Evolutionary conservation across 2,113 vertebrate species (phyloP), one percentile per base, ranked within the genome.

Genomic region (Epinephelus fuscoguttatus): DNA sequence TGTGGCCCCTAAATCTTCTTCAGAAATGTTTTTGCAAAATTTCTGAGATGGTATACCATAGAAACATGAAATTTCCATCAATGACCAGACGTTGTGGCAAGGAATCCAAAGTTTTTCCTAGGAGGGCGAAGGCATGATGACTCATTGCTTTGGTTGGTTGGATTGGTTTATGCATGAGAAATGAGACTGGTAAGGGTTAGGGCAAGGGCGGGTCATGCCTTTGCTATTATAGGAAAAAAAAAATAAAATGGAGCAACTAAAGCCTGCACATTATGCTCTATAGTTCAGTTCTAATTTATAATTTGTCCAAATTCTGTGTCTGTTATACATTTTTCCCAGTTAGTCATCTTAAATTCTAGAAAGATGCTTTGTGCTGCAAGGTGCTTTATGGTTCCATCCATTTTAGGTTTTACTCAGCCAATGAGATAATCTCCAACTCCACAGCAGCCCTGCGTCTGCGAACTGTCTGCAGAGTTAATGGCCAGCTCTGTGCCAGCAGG

Each of bases 401-500:
- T 42, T 30, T 23, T 12, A 56, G 7, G 9, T 52, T 59, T 62
- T n/a, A 3, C 4, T 40, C 15, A 21, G 45, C 2, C 50, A 49
- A 27, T 55, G 45, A 57, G 30, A 23, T 30, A 1, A 47, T 19
- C 37, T 57, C 68, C 53, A 66, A 21, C 25, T 33, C 60, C 27
- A 17, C 25, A 49, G 56, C 25, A 56, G 71, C 40, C 25, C 33
- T 18, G 33, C 53, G 37, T 67, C 82, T 62, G 19, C 27, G 1
- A 21, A 19, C 71, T 50, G 79, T 42, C 74, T 62, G 45, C 37
- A 19, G 42, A 25, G 15, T 19, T 30, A 8, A 15, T 66, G 56
- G 18, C 56, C 27, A 17, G 27, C 56, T 19, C 66, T 18, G 40
- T 60, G 81, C 73, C 80, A 70, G 75, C 61, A 0, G 56, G 73